Evolutionary conservation across 2,888 invertebrate genomes (phyloP), one percentile per base, ranked within the genome.

Genomic region (Corbicula japonica): DNA sequence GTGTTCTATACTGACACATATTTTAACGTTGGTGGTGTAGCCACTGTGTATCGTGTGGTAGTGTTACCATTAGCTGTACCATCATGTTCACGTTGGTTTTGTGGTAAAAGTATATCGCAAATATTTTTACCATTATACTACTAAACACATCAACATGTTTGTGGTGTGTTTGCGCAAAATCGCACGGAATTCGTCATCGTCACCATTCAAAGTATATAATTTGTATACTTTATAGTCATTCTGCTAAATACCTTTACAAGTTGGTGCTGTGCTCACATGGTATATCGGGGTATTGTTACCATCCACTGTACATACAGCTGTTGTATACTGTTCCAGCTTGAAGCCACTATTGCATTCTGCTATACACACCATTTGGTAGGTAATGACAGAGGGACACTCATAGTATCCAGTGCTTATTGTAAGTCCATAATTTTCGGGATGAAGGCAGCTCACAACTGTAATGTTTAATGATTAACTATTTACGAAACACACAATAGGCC

Each of bases 331-430:
- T 21, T 3, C n/a, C 3, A 61, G 26, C 12, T 23, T 26, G n/a
- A 38, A 61, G 26, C 61, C 61, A 41, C 23, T 23, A n/a, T 61
- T 28, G 28, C 61, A 61, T 1, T 28, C 28, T 15, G 44, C 26
- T 18, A 44, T 5, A 28, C 61, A 61, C 3, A 44, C 41, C 10
- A 44, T 28, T 26, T 41, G 41, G n/a, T 61, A 23, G 3, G 23
- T 5, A 18, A 61, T 35, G 15, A 18, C 28, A 5, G 38, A 10
- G 15, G 44, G 15, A 30, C 61, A 61, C 3, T 41, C 15, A 10
- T 28, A 61, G n/a, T 61, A 35, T 44, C 61, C 61, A 28, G 41
- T 61, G 4, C 2, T 2, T 1, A 41, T 8, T 18, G 1, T 12
- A 28, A 44, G 41, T 26, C 61, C 61, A 26, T 35, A 44, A 18